These are phyloP conservation scores for Sinotaia quadrata DNA, from an alignment of 2,888 invertebrate genomes.

Conservation along the genomic window DNA sequence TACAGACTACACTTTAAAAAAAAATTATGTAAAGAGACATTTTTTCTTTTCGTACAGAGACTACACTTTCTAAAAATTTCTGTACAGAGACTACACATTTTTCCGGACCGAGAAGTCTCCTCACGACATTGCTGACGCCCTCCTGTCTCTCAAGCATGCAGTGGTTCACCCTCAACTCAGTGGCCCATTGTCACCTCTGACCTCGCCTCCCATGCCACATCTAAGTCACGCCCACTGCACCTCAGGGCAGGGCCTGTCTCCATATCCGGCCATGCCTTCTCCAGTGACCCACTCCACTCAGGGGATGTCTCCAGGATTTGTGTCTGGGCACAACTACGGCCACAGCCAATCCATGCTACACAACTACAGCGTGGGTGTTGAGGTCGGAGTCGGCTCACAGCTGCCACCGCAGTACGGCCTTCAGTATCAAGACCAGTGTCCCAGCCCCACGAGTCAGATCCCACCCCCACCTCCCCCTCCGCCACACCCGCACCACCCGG, in stretches of 20 bases:
- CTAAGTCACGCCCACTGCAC: constrained; percentile 38
- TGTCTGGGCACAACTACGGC: constrained; percentile 37
- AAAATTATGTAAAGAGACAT: too few species aligned
- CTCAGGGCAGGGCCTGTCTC: constrained; percentile 17
- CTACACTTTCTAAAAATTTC: background rate
- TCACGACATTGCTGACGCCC: constrained; percentile 87
- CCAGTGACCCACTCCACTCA: constrained; percentile 41
- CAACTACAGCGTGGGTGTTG: constrained; percentile 37
- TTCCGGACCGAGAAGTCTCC: constrained; percentile 65
- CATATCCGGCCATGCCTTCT: constrained; percentile 34
- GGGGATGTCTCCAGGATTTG: constrained; percentile 1
- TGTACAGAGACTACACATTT: constrained; percentile 62
- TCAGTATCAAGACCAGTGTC: constrained; percentile 47
- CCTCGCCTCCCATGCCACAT: constrained; percentile 50
- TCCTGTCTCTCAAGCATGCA: constrained; percentile 88
- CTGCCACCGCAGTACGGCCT: constrained; percentile 41
- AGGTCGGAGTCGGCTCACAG: constrained; percentile 11
- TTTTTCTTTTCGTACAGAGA: background rate
- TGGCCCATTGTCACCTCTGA: constrained; percentile 72
- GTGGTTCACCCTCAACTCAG: constrained; percentile 82
- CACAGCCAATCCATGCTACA: constrained; percentile 45
- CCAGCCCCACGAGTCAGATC: constrained; percentile 41
- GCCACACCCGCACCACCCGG: constrained; percentile 47
- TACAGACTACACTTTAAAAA: too few species aligned
- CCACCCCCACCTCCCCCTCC: constrained; percentile 36